A percentile compares a stretch with the other conserved stretches of the same genome.
Conservation (phyloP, 2,888 invertebrate species). For the Sthenelais limicola region DNA sequence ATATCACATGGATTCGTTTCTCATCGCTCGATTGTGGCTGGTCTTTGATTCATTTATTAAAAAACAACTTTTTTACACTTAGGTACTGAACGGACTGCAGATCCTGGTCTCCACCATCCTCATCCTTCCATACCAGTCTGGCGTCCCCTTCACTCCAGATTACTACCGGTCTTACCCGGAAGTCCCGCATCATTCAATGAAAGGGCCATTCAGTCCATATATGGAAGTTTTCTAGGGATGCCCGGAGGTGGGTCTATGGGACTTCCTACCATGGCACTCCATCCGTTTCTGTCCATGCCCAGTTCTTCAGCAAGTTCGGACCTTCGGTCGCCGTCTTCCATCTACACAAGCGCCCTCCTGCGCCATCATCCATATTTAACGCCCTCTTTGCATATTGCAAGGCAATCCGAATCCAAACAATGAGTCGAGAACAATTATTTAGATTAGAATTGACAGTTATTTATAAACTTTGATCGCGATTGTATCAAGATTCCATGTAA, state of each 20-base stretch:
- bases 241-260: constrained; percentile 59
- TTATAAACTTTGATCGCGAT: too few relatives aligned
- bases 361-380: constrained; percentile 34
- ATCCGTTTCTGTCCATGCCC: constrained; percentile 15
- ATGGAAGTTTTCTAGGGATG: constrained; percentile 43
- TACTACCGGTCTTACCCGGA: constrained; percentile 18
- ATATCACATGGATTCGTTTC: too few relatives aligned
- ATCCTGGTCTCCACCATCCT: constrained; percentile 9
- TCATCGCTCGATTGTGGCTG: too few relatives aligned
- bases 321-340: neutral
- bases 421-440: too few relatives aligned
- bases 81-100: too few relatives aligned
- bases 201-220: constrained; percentile 42
- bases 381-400: constrained; percentile 10
- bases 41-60: too few relatives aligned
- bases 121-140: constrained; percentile 6
- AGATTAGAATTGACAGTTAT: too few relatives aligned
- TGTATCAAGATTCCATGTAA: too few relatives aligned
- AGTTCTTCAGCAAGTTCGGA: constrained; percentile 4
- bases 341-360: constrained; percentile 20
- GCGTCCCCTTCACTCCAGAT: constrained; percentile 14
- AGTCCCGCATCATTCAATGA: constrained; percentile 12
- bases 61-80: too few relatives aligned
- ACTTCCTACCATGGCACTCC: constrained; percentile 17
- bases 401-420: constrained; percentile 25